phyloP scores from a whole-genome alignment of 1,140 invertebrate species.

The Hormaphis cornu region DNA sequence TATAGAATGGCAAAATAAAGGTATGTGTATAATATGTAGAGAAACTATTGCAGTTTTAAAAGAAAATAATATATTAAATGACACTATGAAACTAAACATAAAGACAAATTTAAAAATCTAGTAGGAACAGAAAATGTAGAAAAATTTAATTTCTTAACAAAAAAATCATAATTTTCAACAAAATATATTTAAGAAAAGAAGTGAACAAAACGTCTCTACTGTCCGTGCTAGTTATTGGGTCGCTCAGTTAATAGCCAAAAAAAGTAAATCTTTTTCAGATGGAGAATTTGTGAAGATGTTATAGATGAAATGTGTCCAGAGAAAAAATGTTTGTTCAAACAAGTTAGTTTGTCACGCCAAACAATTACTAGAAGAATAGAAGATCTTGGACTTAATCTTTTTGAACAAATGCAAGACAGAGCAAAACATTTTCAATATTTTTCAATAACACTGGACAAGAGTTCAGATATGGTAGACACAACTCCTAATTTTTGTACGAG shows the following conservation, averaged over 20 bases:
- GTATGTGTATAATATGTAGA: conserved; percentile 6
- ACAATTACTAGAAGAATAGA: conserved; percentile 1
- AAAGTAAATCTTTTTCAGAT: background rate
- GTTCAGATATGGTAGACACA: background rate
- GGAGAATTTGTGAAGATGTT: background rate
- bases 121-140: background rate
- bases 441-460: background rate
- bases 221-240: background rate
- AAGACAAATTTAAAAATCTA: conserved; percentile 27
- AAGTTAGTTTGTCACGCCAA: background rate
- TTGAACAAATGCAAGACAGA: background rate
- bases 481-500: background rate
- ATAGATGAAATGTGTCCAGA: background rate
- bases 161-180: background rate
- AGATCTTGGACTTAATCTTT: background rate
- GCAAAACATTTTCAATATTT: background rate
- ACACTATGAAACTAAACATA: conserved; percentile 26
- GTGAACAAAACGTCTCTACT: background rate
- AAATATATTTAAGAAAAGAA: background rate
- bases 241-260: background rate
- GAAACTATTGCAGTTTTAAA: conserved; percentile 16
- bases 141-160: conserved; percentile 3
- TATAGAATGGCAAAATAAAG: background rate
- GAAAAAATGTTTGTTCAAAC: background rate
- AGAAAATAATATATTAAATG: conserved; percentile 29